Base-by-base conservation (phyloP, 2,888 invertebrate genomes). In the Tetragonisca angustula region DNA sequence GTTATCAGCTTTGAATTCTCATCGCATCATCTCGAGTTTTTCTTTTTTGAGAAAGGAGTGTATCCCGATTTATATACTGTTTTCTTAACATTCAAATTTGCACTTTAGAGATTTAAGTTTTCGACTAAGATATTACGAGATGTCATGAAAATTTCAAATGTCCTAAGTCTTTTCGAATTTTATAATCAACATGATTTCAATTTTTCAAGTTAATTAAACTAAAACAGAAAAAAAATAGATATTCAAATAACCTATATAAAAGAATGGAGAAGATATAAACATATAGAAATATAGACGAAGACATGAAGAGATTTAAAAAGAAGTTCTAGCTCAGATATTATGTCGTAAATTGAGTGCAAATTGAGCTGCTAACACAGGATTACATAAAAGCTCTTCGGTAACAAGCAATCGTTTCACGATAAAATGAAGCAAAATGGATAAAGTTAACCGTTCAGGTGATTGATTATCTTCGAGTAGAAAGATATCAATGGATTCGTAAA, bases 401-500 rank as follows among this genome's bases (percentile, higher is more conserved):
- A 76, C 24, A 32, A 62, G 70, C 11, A 36, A 64, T 67, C 54
- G 52, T 62, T 54, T 59, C 50, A 59, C 17, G 17, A 27, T n/a
- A 52, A 64, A 21, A 21, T 27, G 21, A 5, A 27, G 24, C 24
- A 36, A 9, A 17, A 50, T 70, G 36, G 50, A 70, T 50, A 56
- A 50, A 56, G 59, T 27, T 52, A 27, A 15, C n/a, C n/a, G 36
- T 67, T 81, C 68, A 72, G 78, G 36, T 68, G 71, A 21, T 19
- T 52, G 62, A 81, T 80, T 71, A 67, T 67, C 54, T 75, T 80
- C 61, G 32, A 59, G 36, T 9, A 61, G 24, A 50, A 43, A 17
- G 64, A 76, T 81, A 76, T 81, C 71, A 76, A 83, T 72, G 72
- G 77, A 52, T 64, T 70, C 64, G 62, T 62, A 65, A 83, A 69